A percentile compares a stretch with the other conserved stretches of the same genome.
Conservation (phyloP, 2,113 vertebrate genomes). For the Paramisgurnus dabryanus region DNA sequence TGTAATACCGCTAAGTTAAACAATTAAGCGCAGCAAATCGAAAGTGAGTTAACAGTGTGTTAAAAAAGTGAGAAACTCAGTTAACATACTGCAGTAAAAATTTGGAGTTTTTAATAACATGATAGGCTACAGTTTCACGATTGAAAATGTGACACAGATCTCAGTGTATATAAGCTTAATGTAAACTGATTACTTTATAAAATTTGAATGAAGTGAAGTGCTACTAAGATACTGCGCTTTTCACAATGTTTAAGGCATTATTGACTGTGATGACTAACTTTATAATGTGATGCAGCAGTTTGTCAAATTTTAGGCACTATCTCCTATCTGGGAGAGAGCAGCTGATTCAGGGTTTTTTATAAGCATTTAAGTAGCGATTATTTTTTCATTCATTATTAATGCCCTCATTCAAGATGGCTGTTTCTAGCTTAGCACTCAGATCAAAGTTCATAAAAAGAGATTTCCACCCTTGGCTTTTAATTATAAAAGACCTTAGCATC, state of each 20-base stretch:
- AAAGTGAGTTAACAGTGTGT: too few species aligned
- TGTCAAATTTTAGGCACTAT: constrained; percentile 6
- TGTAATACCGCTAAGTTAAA: too few species aligned
- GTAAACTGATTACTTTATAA: background rate
- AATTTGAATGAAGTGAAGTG: background rate
- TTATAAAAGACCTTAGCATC: constrained; percentile 25
- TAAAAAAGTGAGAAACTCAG: too few species aligned
- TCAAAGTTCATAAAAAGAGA: constrained; percentile 29
- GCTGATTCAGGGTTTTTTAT: constrained; percentile 5
- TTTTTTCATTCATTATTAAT: constrained; percentile 33
- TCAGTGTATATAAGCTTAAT: too few species aligned
- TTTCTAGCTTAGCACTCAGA: too few species aligned
- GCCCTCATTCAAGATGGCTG: constrained; percentile 37
- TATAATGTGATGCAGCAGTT: constrained; percentile 17
- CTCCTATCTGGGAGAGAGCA: background rate
- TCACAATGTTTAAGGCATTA: constrained; percentile 7
- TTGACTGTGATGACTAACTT: constrained; percentile 16
- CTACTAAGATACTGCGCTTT: background rate
- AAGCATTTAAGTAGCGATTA: constrained; percentile 30
- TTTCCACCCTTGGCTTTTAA: constrained; percentile 39
- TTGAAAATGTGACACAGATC: too few species aligned
- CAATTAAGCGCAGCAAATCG: too few species aligned
- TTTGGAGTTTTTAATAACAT: too few species aligned
- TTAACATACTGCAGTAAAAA: too few species aligned
- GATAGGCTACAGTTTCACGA: too few species aligned